These are phyloP conservation scores for Drosophila rufa DNA, from an alignment of 1,140 invertebrate genomes.

Conservation along the genomic window DNA sequence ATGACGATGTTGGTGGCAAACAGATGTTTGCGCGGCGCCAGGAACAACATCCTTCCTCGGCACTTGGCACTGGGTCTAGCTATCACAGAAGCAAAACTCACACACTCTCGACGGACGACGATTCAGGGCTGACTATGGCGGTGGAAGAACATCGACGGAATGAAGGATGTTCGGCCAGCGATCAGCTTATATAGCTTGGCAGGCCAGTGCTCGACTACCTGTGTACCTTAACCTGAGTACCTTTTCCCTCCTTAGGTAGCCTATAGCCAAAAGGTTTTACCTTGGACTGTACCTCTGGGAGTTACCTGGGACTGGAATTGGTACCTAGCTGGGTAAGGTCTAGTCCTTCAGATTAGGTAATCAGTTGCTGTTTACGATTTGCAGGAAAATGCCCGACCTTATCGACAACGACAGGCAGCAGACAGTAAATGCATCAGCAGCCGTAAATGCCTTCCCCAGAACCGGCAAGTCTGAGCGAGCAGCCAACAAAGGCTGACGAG, in stretches of 20 bases:
- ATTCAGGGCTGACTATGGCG: constrained; percentile 34
- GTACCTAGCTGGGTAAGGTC: constrained; percentile 17
- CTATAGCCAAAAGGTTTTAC: constrained; percentile 10
- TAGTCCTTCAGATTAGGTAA: constrained; percentile 70
- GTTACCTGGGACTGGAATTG: constrained; percentile 11
- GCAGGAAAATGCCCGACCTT: constrained; percentile 61
- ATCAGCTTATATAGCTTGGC: constrained; percentile 39
- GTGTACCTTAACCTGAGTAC: not conserved
- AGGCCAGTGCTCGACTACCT: not conserved
- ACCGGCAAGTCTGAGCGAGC: constrained; percentile 29
- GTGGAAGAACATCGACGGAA: constrained; percentile 56
- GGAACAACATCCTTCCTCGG: constrained; percentile 67
- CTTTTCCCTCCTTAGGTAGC: constrained; percentile 26
- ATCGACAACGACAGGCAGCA: constrained; percentile 31
- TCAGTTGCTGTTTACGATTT: constrained; percentile 70
- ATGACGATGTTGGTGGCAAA: constrained; percentile 75
- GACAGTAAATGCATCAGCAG: constrained; percentile 27
- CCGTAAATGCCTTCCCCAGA: constrained; percentile 37
- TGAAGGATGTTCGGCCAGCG: constrained; percentile 36
- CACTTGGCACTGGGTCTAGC: constrained; percentile 50
- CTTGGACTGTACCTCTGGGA: constrained; percentile 25
- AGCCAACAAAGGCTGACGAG: constrained; percentile 16
- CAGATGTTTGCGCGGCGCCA: constrained; percentile 78
- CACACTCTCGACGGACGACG: constrained; percentile 17
- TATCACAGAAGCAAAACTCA: constrained; percentile 64